Base-by-base conservation (phyloP, 2,888 invertebrate genomes). In the Seladonia tumulorum region DNA sequence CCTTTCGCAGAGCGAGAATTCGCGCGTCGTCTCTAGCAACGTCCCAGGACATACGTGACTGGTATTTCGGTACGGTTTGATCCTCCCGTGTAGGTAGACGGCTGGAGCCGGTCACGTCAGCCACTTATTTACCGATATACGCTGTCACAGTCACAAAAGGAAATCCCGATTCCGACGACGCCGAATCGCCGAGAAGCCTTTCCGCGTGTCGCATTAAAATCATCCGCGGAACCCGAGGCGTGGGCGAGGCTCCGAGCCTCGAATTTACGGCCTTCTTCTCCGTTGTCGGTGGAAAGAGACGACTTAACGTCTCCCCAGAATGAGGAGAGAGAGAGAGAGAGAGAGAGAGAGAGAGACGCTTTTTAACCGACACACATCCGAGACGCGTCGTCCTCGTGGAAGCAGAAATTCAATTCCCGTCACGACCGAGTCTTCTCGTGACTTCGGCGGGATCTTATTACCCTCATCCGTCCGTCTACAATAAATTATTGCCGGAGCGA, bases 111-210 rank as follows among this genome's bases (percentile, higher is more conserved):
- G 89, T 85, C 90, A 78, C 79, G 84, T 88, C 75, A 87, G 83
- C 80, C 85, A 86, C 89, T 90, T 90, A 90, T 90, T 90, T 90
- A 89, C 89, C 78, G 88, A 82, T 85, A 90, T 88, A 88, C 82
- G 83, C 84, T 72, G 82, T 83, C 85, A 71, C 76, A 78, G 57
- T 70, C 87, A 87, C 87, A 90, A 90, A 86, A 83, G 87, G 76
- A 82, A 86, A 89, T 87, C 88, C 82, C 60, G 76, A 79, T 68
- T 66, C 81, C 76, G 25, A 42, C 66, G 45, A 57, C 66, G 53
- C 68, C 72, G 81, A 85, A 75, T 79, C 73, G 83, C 78, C 45
- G 49, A 39, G 49, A 76, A 87, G 80, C 85, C 82, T 75, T 77
- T 82, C 76, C 83, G 73, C 81, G 68, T 16, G 68, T 79, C 76